Evolutionary conservation across 2,797 vertebrate genomes (phyloP), one percentile per base, ranked within the genome.

Genomic region (Xenops minutus): DNA sequence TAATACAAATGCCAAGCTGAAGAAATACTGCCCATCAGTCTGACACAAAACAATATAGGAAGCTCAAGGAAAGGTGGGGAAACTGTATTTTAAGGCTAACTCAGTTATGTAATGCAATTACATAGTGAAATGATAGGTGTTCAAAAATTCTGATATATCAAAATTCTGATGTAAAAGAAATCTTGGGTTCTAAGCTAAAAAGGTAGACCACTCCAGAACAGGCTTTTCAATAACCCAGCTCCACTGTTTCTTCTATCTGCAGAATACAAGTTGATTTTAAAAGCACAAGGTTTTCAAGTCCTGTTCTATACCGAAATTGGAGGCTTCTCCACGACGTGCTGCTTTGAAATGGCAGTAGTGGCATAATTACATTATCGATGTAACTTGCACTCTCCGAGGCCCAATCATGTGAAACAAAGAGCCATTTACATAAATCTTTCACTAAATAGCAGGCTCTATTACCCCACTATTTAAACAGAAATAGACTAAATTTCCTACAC

Each of bases 361-460:
- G 62, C 92, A 69, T 91, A 93, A 96, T 86, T 81, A 55, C 94
- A 88, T 93, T 83, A 90, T 88, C 68, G 64, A 90, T 75, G 56
- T 89, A 86, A 93, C 69, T 87, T 81, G 76, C 63, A 39, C 59
- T 84, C 77, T 29, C 80, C 6, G 37, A 93, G 93, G 85, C 83
- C 95, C 96, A 97, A 77, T 87, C 43, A 83, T 88, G 89, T 86
- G 94, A 97, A 92, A 93, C 91, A 93, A 66, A 83, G 92, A 95
- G 55, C 83, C 62, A 92, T 84, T 96, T 91, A 92, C 58, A 91
- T 91, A 95, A 93, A 94, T 94, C 88, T 89, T 90, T 32, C 72
- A 59, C 94, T 93, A 92, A 92, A 94, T 27, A 96, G 85, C 89
- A 86, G 92, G 85, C 58, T 92, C 87, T 86, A 71, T 88, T 94